phyloP scores from a whole-genome alignment of 35 echinoderm and acorn worm species.

The Apostichopus japonicus region DNA sequence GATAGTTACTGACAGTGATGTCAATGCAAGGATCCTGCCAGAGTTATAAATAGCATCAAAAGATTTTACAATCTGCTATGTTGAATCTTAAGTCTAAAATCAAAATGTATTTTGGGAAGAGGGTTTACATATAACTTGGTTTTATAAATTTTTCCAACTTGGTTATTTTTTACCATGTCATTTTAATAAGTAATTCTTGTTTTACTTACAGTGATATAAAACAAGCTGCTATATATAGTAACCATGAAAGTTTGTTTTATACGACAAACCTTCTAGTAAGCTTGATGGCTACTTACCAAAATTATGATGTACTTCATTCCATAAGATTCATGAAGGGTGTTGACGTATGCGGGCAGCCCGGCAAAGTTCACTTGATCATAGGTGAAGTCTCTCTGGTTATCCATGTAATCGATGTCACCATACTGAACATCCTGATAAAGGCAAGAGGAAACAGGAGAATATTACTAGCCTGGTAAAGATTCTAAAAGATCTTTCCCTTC shows the following conservation, averaged over 20 bases:
- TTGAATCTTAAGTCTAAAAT: no score
- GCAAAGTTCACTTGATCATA: constrained; percentile 73
- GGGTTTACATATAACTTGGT: no score
- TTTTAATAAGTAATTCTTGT: no score
- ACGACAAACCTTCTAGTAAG: no score
- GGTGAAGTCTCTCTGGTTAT: constrained; percentile 89
- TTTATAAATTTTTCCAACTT: no score
- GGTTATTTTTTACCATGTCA: no score
- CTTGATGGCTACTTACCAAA: constrained; percentile 61
- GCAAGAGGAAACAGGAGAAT: background rate
- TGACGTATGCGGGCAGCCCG: constrained; percentile 84
- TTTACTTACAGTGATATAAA: no score
- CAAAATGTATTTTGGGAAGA: no score
- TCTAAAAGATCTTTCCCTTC: no score
- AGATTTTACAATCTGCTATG: background rate
- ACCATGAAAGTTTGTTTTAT: no score
- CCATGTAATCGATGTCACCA: constrained; percentile 99
- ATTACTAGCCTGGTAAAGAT: background rate
- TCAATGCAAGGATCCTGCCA: constrained; percentile 76
- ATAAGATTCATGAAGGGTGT: constrained; percentile 55
- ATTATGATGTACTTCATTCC: constrained; percentile 95
- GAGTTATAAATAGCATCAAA: background rate
- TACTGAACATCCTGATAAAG: constrained; percentile 89
- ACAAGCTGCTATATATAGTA: no score
- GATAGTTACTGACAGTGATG: constrained; percentile 13